phyloP scores from a whole-genome alignment of 2,797 vertebrate species.

The Dicrostonyx torquatus region DNA sequence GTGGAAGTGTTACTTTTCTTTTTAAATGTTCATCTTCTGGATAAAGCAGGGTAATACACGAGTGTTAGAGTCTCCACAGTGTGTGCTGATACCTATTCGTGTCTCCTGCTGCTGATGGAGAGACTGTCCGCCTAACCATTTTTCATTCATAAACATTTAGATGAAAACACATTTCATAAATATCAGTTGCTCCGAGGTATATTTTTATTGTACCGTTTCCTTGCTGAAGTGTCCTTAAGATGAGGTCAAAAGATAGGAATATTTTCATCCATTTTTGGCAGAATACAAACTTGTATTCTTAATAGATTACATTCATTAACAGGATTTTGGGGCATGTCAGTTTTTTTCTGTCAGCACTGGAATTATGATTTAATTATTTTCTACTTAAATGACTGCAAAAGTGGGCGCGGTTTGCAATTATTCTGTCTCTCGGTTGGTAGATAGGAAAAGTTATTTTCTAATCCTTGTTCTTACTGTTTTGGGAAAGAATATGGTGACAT shows the following conservation, averaged over 20 bases:
- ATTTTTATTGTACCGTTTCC: slow-evolving; percentile 37
- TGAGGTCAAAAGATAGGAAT: not conserved
- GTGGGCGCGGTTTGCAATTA: not conserved
- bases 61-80: not conserved
- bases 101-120: slow-evolving; percentile 1
- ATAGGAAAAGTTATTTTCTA: not conserved
- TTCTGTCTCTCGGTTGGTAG: not conserved
- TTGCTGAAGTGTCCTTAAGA: not conserved
- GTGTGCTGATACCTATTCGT: slow-evolving; percentile 3
- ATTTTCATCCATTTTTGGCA: not conserved
- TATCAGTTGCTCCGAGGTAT: not conserved
- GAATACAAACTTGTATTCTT: not conserved
- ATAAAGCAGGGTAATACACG: not conserved
- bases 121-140: slow-evolving; percentile 9
- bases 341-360: not conserved
- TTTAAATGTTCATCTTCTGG: not conserved
- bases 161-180: slow-evolving; percentile 44
- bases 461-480: not conserved
- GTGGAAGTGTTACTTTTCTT: not conserved
- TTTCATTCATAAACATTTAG: slow-evolving; percentile 47
- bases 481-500: not conserved
- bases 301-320: not conserved
- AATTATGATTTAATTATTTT: slow-evolving; percentile 30
- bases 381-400: not conserved
- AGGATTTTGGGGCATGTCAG: not conserved